These are phyloP conservation scores for Epinephelus awoara DNA, from an alignment of 2,797 vertebrate genomes.

Conservation along the genomic window DNA sequence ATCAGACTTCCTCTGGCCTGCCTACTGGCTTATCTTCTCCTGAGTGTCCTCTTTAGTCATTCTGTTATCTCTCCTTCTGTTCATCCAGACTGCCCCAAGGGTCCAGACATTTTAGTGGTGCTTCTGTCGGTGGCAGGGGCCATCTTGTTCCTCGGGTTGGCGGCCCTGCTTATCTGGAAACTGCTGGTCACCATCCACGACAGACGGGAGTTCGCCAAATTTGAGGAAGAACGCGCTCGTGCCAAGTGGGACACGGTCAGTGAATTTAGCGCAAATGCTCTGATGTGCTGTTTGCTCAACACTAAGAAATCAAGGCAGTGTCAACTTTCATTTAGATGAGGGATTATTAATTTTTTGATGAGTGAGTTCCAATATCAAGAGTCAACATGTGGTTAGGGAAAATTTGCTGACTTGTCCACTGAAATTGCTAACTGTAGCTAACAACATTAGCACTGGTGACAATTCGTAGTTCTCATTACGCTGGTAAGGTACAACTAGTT, in stretches of 20 bases:
- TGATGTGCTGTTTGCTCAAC: slow-evolving; percentile 2
- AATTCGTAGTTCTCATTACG: too few relatives aligned
- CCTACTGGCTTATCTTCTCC: slow-evolving; percentile 28
- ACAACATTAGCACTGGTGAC: too few relatives aligned
- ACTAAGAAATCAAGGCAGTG: background rate
- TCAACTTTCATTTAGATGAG: background rate
- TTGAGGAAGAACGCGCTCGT: slow-evolving; percentile 94
- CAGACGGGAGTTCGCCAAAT: slow-evolving; percentile 95
- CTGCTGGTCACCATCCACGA: slow-evolving; percentile 97
- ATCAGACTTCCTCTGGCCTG: slow-evolving; percentile 28
- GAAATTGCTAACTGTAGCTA: too few relatives aligned
- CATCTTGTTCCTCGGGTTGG: slow-evolving; percentile 93
- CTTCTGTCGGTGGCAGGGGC: slow-evolving; percentile 94
- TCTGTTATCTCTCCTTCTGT: slow-evolving; percentile 41
- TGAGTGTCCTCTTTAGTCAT: slow-evolving; percentile 4
- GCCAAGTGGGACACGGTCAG: slow-evolving; percentile 98
- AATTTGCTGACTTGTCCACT: too few relatives aligned
- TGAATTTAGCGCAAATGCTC: slow-evolving; percentile 22
- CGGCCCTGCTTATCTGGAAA: slow-evolving; percentile 96
- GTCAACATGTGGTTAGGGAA: too few relatives aligned
- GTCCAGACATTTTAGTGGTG: slow-evolving; percentile 93
- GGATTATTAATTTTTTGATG: too few relatives aligned
- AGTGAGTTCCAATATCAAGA: too few relatives aligned
- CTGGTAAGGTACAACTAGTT: too few relatives aligned
- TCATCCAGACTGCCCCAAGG: slow-evolving; percentile 92